Evolutionary conservation across 2,113 vertebrate genomes (phyloP).

Genomic region (Amazona guildingii): DNA sequence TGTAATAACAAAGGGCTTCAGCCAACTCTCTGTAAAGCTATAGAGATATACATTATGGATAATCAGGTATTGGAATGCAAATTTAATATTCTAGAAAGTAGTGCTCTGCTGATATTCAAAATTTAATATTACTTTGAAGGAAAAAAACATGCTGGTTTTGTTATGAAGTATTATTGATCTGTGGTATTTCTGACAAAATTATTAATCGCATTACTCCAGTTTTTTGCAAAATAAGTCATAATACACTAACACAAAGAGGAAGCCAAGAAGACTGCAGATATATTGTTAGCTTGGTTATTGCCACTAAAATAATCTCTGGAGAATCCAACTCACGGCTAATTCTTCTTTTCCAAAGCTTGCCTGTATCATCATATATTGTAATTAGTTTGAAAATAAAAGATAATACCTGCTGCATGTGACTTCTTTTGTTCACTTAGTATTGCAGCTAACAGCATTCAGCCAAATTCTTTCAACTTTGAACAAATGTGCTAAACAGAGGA

Average conservation of each 20-base stretch:
- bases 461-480: not conserved
- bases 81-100: not conserved
- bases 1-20: not conserved
- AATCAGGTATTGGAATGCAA: not conserved
- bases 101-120: not conserved
- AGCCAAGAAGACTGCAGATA: not conserved
- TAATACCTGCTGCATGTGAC: not conserved
- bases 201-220: not conserved
- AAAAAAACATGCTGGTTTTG: not conserved
- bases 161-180: not conserved
- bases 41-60: not conserved
- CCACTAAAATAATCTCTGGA: not conserved
- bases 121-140: slow-evolving; percentile 9
- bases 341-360: not conserved
- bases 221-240: not conserved
- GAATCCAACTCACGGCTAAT: not conserved
- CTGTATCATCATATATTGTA: not conserved
- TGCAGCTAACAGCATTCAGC: not conserved
- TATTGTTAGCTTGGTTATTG: not conserved
- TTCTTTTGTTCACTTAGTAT: slow-evolving; percentile 13
- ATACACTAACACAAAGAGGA: not conserved
- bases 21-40: not conserved
- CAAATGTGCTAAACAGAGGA: not conserved
- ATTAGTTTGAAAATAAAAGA: not conserved
- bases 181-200: not conserved